Evolutionary conservation across 2,888 invertebrate species (phyloP).

Genomic region (Tenodera sinensis): DNA sequence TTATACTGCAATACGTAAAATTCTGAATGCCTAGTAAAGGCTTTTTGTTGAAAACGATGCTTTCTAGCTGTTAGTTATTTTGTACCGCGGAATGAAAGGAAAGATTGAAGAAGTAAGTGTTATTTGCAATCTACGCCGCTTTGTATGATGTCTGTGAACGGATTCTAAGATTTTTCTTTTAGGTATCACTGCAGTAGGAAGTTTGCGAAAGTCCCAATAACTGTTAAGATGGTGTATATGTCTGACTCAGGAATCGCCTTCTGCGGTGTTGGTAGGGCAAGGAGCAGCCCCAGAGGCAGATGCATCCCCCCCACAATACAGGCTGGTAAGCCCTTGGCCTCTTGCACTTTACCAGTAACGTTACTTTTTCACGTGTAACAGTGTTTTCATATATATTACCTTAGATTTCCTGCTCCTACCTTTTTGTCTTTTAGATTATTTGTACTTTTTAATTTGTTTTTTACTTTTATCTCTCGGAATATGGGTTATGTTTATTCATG

Average conservation of each 20-base stretch:
- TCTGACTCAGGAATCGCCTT: conserved; percentile 16
- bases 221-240: neutral
- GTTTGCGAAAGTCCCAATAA: neutral
- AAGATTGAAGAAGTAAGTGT: neutral
- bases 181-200: neutral
- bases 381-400: neutral
- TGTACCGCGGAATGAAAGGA: neutral
- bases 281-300: conserved; percentile 18
- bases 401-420: neutral
- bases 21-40: no score
- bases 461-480: neutral
- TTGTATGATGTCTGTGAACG: neutral
- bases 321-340: conserved; percentile 27
- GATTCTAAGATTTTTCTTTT: neutral
- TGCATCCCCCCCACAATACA: conserved; percentile 21
- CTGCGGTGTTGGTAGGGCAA: conserved; percentile 24
- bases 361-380: neutral
- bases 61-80: no score
- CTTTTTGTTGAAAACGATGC: no score
- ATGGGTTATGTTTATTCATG: neutral
- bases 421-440: neutral
- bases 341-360: neutral
- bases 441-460: neutral
- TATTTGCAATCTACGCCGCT: neutral
- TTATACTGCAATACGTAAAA: no score